Base-by-base conservation (phyloP, 2,797 vertebrate genomes). In the Darevskia nairensis region DNA sequence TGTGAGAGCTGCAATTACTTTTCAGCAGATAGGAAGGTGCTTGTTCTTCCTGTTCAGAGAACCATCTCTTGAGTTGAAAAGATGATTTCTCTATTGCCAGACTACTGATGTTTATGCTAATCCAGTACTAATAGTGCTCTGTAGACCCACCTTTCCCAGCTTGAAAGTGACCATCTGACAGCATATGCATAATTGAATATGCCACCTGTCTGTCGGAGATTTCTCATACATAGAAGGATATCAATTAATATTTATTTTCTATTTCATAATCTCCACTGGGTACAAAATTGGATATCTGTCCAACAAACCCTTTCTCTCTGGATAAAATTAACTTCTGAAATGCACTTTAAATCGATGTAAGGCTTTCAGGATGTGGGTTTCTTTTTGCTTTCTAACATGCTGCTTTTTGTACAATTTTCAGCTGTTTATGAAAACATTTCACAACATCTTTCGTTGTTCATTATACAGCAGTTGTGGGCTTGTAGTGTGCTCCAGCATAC, bases 1-100 rank as follows among this genome's bases (percentile, higher is more conserved):
- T 95, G 87, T 92, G 90, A 90, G 85, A 95, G 94, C 89, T 94
- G 90, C 92, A 95, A 90, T 96, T 96, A 93, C 86, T 91, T 95
- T 91, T 93, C 82, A 87, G 93, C 90, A 91, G 13, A 93, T 94
- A 85, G 8, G 55, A 90, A 92, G 89, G 82, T 91, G 90, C 89
- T 93, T 93, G 92, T 93, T 95, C 90, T 93, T 93, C 90, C 76
- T 86, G n/a, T 93, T 88, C 89, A 88, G 84, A 93, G 75, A 93
- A 76, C 46, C 79, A 86, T 50, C 90, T 82, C 90, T 94, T 86
- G 85, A 87, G 92, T 88, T 93, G 85, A 92, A 92, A 89, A 87
- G 2, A 76, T 93, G 89, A 90, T 93, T 95, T 95, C 88, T 96
- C 46, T 92, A 87, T 90, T 94, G 89, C 46, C 84, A 89, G 87